Evolutionary conservation across 2,797 vertebrate species (phyloP).

Genomic region (Artibeus lituratus): DNA sequence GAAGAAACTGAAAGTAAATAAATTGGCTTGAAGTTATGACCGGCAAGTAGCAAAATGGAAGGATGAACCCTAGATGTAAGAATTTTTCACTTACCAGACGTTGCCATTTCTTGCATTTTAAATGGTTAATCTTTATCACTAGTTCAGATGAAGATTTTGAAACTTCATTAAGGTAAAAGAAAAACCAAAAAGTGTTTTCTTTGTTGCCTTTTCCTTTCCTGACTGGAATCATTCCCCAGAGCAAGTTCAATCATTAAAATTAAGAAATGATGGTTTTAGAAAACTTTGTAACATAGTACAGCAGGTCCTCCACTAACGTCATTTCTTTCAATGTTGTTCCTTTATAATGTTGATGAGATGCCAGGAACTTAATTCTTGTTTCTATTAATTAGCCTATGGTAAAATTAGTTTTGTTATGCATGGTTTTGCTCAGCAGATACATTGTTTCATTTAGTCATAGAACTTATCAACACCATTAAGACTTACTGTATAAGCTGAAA

Average conservation of each 20-base stretch:
- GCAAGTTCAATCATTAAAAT: slow-evolving; percentile 24
- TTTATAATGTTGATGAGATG: not conserved
- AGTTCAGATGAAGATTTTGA: not conserved
- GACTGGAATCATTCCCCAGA: slow-evolving; percentile 3
- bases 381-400: not conserved
- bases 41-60: not conserved
- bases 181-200: not conserved
- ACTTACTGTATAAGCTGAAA: not conserved
- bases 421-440: not conserved
- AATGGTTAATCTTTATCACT: not conserved
- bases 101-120: not conserved
- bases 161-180: not conserved
- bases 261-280: slow-evolving; percentile 42
- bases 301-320: not conserved
- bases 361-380: not conserved
- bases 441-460: not conserved
- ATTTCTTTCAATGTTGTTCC: not conserved
- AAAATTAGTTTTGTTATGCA: not conserved
- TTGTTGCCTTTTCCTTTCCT: slow-evolving; percentile 34
- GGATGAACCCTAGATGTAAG: not conserved
- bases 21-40: not conserved
- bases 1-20: slow-evolving; percentile 17
- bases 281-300: not conserved
- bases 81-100: not conserved
- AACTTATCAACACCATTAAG: not conserved